These are phyloP conservation scores for Rhinoptilus africanus DNA, from an alignment of 2,113 vertebrate species.

Conservation along the genomic window DNA sequence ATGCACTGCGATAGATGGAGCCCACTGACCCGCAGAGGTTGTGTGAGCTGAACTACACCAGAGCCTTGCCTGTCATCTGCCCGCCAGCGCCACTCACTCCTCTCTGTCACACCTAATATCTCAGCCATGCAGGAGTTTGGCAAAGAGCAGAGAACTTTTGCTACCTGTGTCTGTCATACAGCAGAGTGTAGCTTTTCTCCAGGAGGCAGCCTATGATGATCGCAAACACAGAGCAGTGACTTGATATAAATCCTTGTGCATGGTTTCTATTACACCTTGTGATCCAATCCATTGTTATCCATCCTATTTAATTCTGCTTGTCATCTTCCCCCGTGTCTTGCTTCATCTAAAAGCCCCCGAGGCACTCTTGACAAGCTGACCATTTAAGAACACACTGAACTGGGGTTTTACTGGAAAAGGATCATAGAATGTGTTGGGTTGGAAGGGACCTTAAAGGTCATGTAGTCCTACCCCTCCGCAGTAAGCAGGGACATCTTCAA, in stretches of 20 bases:
- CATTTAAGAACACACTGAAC: not conserved
- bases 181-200: not conserved
- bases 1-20: not conserved
- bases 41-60: not conserved
- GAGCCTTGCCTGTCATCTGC: not conserved
- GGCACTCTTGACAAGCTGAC: not conserved
- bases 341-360: not conserved
- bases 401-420: not conserved
- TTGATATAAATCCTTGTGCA: not conserved
- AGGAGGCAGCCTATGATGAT: not conserved
- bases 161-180: not conserved
- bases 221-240: not conserved
- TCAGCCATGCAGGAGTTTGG: not conserved
- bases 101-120: not conserved
- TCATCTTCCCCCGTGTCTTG: not conserved
- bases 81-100: rapidly evolving
- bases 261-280: not conserved
- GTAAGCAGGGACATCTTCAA: no score
- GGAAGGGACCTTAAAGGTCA: no score
- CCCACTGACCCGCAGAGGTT: not conserved
- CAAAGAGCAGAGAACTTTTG: not conserved
- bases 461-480: no score
- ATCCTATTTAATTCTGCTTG: not conserved
- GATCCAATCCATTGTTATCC: not conserved
- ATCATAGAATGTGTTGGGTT: no score